phyloP scores from a whole-genome alignment of 1,140 invertebrate genomes.

The Nymphalis io region DNA sequence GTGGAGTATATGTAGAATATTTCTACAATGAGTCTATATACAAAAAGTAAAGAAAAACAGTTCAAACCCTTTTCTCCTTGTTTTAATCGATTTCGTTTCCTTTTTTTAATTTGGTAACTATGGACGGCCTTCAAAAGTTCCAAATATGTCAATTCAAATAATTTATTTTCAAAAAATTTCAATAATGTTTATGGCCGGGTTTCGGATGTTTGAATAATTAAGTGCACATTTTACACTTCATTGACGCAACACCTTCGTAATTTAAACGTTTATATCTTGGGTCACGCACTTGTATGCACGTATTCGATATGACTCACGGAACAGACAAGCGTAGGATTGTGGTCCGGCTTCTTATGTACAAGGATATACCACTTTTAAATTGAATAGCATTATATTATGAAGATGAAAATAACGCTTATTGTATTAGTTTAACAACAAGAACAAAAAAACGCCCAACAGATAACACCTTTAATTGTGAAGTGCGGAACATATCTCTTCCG shows the following conservation, averaged over 20 bases:
- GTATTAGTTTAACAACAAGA: background rate
- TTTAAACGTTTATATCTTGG: background rate
- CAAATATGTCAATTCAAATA: too few relatives aligned
- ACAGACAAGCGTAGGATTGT: constrained; percentile 10
- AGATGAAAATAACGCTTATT: background rate
- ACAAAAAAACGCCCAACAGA: background rate
- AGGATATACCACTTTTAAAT: background rate
- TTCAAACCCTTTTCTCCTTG: too few relatives aligned
- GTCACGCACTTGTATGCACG: constrained; percentile 11
- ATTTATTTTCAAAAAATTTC: too few relatives aligned
- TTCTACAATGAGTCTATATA: too few relatives aligned
- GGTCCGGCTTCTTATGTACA: background rate
- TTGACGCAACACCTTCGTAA: background rate
- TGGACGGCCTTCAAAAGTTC: too few relatives aligned
- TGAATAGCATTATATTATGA: background rate
- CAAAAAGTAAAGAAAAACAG: too few relatives aligned
- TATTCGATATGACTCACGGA: constrained; percentile 11
- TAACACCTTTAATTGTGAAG: background rate
- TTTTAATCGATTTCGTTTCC: too few relatives aligned
- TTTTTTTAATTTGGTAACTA: too few relatives aligned
- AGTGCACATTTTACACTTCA: background rate
- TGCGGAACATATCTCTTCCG: background rate
- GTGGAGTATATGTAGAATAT: too few relatives aligned
- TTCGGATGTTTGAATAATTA: background rate
- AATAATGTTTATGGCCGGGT: too few relatives aligned